A percentile compares a stretch with the other conserved stretches of the same genome.
phyloP scores from a whole-genome alignment of 2,888 invertebrate genomes.

The Auanema sp. region DNA sequence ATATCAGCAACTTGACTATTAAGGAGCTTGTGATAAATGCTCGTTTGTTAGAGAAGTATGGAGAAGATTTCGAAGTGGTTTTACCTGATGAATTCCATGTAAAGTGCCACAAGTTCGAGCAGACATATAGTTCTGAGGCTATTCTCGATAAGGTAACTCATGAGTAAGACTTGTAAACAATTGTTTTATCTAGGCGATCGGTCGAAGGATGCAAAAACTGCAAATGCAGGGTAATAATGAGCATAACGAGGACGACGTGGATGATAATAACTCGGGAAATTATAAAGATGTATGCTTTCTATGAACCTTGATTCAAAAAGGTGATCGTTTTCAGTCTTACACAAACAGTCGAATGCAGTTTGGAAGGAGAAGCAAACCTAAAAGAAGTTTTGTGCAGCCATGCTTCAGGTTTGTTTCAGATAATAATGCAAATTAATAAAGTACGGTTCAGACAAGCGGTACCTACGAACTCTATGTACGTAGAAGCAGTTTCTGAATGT shows the following conservation, averaged over 20 bases:
- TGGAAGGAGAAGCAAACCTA: conserved; percentile 56
- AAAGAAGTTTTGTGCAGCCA: conserved; percentile 61
- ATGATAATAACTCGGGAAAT: conserved; percentile 25
- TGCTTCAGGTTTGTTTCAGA: conserved; percentile 25
- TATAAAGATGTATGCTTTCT: conserved; percentile 8
- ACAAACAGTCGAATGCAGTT: conserved; percentile 56
- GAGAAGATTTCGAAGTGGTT: conserved; percentile 54
- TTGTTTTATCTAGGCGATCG: conserved; percentile 22
- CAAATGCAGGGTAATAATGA: conserved; percentile 10
- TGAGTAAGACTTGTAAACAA: neutral
- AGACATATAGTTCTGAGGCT: conserved; percentile 45
- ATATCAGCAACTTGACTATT: neutral
- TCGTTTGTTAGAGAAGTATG: conserved; percentile 54
- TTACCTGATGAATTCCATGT: conserved; percentile 60
- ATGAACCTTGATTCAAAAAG: neutral
- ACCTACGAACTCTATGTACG: conserved; percentile 51
- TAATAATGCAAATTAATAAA: neutral
- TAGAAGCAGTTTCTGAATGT: conserved; percentile 54
- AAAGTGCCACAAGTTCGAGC: conserved; percentile 42
- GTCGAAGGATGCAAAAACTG: conserved; percentile 18
- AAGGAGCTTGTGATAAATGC: conserved; percentile 61
- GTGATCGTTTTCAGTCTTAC: conserved; percentile 22
- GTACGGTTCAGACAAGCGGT: conserved; percentile 49
- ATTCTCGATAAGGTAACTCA: conserved; percentile 46
- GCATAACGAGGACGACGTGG: conserved; percentile 31